phyloP scores from a whole-genome alignment of 2,113 vertebrate species.

The Heterocephalus glaber region DNA sequence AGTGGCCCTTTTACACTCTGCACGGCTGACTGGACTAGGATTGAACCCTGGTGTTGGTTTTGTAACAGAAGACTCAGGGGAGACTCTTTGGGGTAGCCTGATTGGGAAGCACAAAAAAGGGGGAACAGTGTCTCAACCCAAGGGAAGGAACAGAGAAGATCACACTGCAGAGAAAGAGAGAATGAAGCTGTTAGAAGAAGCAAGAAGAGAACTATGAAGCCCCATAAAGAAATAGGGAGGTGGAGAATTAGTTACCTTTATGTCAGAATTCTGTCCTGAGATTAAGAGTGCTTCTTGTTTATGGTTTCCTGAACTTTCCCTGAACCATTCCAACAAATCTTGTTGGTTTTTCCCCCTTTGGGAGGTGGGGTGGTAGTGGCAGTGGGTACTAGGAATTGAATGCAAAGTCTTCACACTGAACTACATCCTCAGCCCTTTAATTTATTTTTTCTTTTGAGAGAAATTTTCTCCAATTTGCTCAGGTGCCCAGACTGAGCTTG shows the following conservation, averaged over 20 bases:
- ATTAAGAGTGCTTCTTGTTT: not conserved
- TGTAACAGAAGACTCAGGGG: not conserved
- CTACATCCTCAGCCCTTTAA: not conserved
- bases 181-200: not conserved
- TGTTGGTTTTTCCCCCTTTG: not conserved
- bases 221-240: not conserved
- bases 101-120: not conserved
- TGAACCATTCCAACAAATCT: not conserved
- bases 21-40: not conserved
- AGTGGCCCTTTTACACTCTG: not conserved
- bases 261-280: not conserved
- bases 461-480: not conserved
- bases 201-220: not conserved
- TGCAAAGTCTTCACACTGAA: not conserved
- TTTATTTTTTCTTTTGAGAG: not conserved
- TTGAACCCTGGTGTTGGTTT: not conserved
- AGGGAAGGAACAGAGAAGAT: not conserved
- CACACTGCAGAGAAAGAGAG: not conserved
- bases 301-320: not conserved
- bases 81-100: not conserved
- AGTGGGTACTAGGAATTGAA: not conserved
- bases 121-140: not conserved
- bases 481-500: not conserved
- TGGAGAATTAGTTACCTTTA: not conserved
- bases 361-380: not conserved